Base-by-base conservation (phyloP, 2,797 vertebrate genomes). In the Coendou prehensilis region DNA sequence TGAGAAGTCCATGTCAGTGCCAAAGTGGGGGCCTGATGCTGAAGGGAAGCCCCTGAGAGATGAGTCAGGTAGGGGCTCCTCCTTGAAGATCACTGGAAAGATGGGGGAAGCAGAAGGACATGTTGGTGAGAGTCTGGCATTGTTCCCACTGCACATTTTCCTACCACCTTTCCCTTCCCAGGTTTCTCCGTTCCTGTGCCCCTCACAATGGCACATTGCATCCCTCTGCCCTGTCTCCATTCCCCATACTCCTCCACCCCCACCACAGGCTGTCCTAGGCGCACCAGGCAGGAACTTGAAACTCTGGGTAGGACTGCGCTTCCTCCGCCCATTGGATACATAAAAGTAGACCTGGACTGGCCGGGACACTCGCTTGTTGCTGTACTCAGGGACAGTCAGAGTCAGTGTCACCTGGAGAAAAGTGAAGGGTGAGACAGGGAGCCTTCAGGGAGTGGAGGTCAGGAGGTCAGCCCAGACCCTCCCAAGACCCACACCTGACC, bases 281-380 rank as follows among this genome's bases (percentile, higher is more conserved):
- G 8, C 93, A 99, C 99, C 98, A 76, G 99, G 99, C 69, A 99
- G 98, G 96, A 99, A 99, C 97, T 99, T 99, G 98, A 99, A 99
- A 95, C 98, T 99, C 97, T 99, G 99, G 18, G 99, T 99, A 91
- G 99, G 99, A 98, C 99, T 99, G 92, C 99, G 98, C 97, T 99
- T 99, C 97, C 99, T 99, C 92, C 99, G 99, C 50, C 99, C 99
- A 6, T 99, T 99, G 95, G 99, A 99, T 81, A 99, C 99, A 9
- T 99, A 99, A 90, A 99, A 99, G 97, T 99, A 99, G 96, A 99
- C 99, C 6, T 99, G 98, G 97, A 99, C 98, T 0, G 99, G 99
- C 37, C 99, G 99, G 54, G 98, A 99, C 97, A 99, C 98, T 9
- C 99, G 98, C 92, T 98, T 98, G 97, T 99, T 99, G 93, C 98